Base-by-base conservation (phyloP, 2,888 invertebrate genomes). In the Malacosoma neustria region DNA sequence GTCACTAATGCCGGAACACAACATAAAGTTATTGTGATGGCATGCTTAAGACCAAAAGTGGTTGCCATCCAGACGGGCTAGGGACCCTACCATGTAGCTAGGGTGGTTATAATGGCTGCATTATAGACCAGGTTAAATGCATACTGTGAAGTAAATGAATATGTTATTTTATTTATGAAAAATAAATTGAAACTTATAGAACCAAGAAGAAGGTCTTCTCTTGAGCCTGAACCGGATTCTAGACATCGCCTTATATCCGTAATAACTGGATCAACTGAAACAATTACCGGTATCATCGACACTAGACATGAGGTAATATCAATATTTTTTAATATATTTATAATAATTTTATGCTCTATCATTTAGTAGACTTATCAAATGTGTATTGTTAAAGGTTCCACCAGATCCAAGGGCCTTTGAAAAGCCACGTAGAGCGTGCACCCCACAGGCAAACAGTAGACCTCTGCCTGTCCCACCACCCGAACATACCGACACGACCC, bases 231-330 rank as follows among this genome's bases (percentile, higher is more conserved):
- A 36, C 84, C 84, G 0, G 84, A 85, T 29, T 66, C 68, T 0
- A 53, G 82, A n/a, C 84, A 85, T 41, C 72, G 81, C 0, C 66
- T 87, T n/a, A 85, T 82, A 0, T 87, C 86, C n/a, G 73, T 87
- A 46, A 89, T 89, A 55, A 89, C 91, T 0, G 92, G 92, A 0
- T 90, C 92, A 3, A 91, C 92, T 0, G 92, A 92, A 61, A 92
- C 92, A 3, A 92, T 92, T 38, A 89, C 89, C 11, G 92, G 92
- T 0, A 80, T 92, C 14, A 91, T 92, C 34, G 92, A 91, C 51
- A 91, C 92, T 0, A 82, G 88, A 46, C 82, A 87, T 47, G 88
- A 89, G 68, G 80, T 81, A 56, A 35, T 30, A 39, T 22, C 22
- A 7, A 22, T 22, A 4, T 22, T 22, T 22, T 3, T 22, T 2